Base-by-base conservation (phyloP, 64 coral and sea anemone species). In the Exaiptasia diaphana region DNA sequence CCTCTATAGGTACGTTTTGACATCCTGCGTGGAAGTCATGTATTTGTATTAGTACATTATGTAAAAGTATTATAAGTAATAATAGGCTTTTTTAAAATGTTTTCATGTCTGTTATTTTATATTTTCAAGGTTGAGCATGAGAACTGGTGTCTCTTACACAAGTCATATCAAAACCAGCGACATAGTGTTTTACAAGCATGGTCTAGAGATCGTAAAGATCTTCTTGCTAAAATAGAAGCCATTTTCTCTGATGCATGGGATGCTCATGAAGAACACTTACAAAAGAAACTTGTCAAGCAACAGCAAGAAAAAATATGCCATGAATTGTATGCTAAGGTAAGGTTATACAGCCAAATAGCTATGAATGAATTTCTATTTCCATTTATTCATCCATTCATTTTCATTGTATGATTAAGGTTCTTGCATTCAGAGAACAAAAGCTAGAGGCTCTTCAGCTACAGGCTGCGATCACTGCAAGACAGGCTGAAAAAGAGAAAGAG, bases 321-420 rank as follows among this genome's bases (percentile, higher is more conserved):
- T 68, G 85, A 99, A 1, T 82, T 99, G 25, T 92, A 99, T 61
- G 81, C 92, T 67, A 99, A 99, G 90, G 95, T 99, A 38, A 48
- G 35, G 17, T 21, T 6, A 3, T 21, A 17, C 55, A 21, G 0
- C 38, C 28, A 40, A 46, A 46, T 6, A 46, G 43, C 6, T 15
- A 46, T 46, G 43, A 46, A 46, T 15, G 43, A 8, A 8, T 46
- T 46, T 15, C 43, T 15, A 46, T 46, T 46, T 15, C 43, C 43
- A 46, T 15, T 46, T 46, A 46, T 46, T 46, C 15, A 8, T 23
- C 57, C 21, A 5, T 17, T 30, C 67, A 44, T 35, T 32, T 64
- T 43, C 28, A 39, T 13, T 65, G 45, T 31, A 65, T n/a, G 7
- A 68, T 70, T 20, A 21, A 96, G 92, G 92, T 96, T 24, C 67